Base-by-base conservation (phyloP, 2,113 vertebrate genomes). In the Opisthocomus hoazin region DNA sequence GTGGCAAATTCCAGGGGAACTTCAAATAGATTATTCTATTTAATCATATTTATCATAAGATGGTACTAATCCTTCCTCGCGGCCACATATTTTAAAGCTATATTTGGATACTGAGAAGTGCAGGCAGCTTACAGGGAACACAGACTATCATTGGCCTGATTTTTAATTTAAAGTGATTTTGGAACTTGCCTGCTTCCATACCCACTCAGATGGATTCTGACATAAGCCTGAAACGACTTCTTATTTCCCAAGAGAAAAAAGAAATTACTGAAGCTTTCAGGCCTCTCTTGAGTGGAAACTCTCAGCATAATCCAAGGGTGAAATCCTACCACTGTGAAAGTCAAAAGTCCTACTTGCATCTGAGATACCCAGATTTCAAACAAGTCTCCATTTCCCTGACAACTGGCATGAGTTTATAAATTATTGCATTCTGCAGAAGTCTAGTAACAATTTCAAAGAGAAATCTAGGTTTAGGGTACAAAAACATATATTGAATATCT, bases 1-100 rank as follows among this genome's bases (percentile, higher is more conserved):
- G 92, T 93, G 90, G 94, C 89, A 96, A 80, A 97, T 94, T 90
- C 95, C 95, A 96, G 50, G 87, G 61, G 39, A 96, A 95, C 91
- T 95, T 97, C 92, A 97, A 96, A 91, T 68, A 94, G 73, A 89
- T 84, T 65, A 81, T 93, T 90, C 78, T 91, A 79, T 86, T 94
- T 91, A 81, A 94, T 89, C 84, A 63, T 58, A 75, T 87, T 92
- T 90, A 93, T 87, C 64, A 57, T 75, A 82, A 56, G 12, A 92
- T 77, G 54, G 46, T 81, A 90, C 79, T 97, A 95, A 96, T 95
- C 95, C 87, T 96, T 95, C 89, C 95, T 93, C 90, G 64, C 7
- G 15, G 96, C 82, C 74, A 90, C 46, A 41, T 64, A 94, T 82
- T 97, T 87, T 87, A 80, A 87, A 90, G 89, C 89, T 94, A 24